Conservation (phyloP, 2,113 vertebrate genomes). For the Phylloscopus trochiloides region DNA sequence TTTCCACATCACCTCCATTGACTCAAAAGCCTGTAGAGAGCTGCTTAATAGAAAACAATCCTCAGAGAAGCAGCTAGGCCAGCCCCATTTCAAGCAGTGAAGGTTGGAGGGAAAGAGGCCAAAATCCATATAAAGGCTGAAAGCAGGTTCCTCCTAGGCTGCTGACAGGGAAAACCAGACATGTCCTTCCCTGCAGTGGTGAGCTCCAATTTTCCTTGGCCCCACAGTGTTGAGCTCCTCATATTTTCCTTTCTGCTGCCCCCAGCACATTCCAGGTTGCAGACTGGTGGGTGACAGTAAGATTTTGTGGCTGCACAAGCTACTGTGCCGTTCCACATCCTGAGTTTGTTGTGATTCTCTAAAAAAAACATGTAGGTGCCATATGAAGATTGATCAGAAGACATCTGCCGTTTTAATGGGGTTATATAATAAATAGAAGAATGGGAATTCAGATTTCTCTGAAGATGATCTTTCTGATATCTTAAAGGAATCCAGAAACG, state of each 20-base stretch:
- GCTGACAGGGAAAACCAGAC: background rate
- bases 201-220: background rate
- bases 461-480: background rate
- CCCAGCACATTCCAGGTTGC: background rate
- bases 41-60: background rate
- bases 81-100: background rate
- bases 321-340: fast-evolving
- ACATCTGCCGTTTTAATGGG: background rate
- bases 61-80: background rate
- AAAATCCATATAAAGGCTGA: background rate
- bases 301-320: background rate
- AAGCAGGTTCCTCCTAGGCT: background rate
- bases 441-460: background rate
- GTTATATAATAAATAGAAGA: background rate
- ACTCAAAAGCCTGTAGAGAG: background rate
- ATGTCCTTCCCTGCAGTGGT: background rate
- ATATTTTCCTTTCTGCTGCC: background rate
- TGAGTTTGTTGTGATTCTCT: background rate
- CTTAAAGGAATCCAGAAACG: background rate
- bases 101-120: background rate
- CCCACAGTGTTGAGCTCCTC: fast-evolving
- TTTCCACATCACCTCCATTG: background rate
- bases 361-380: background rate
- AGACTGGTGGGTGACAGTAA: background rate
- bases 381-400: background rate